Conservation (phyloP, 30 jellyfish, hydroid and myxozoan species). For the Pelagia noctiluca region DNA sequence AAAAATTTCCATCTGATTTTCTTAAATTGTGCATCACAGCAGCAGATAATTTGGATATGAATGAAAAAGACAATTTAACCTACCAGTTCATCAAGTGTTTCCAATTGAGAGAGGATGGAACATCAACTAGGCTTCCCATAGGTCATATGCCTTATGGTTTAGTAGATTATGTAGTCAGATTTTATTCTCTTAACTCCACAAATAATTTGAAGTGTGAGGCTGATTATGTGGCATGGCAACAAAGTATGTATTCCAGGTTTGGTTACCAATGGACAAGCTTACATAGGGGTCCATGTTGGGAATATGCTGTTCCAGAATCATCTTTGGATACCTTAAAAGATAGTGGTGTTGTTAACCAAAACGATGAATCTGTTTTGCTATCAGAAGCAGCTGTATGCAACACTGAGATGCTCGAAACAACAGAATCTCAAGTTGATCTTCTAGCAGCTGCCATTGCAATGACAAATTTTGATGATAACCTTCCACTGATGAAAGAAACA, state of each 20-base stretch:
- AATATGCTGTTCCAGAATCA: neutral
- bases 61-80: neutral
- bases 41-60: neutral
- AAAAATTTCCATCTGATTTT: neutral
- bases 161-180: neutral
- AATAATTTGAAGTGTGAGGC: neutral
- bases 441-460: neutral
- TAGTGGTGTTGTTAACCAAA: too few species aligned
- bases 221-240: too few species aligned
- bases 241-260: too few species aligned
- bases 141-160: neutral
- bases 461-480: neutral
- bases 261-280: too few species aligned
- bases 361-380: too few species aligned
- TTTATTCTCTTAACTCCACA: neutral
- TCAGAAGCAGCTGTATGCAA: too few species aligned
- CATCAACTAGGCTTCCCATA: neutral
- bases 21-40: neutral
- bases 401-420: too few species aligned
- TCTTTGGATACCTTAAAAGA: neutral
- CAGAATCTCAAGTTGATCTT: neutral
- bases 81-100: neutral
- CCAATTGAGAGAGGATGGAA: neutral
- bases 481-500: neutral
- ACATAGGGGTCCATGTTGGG: slow-evolving; percentile 1